Evolutionary conservation across 2,888 invertebrate genomes (phyloP).

Genomic region (Lacanobia oleracea): DNA sequence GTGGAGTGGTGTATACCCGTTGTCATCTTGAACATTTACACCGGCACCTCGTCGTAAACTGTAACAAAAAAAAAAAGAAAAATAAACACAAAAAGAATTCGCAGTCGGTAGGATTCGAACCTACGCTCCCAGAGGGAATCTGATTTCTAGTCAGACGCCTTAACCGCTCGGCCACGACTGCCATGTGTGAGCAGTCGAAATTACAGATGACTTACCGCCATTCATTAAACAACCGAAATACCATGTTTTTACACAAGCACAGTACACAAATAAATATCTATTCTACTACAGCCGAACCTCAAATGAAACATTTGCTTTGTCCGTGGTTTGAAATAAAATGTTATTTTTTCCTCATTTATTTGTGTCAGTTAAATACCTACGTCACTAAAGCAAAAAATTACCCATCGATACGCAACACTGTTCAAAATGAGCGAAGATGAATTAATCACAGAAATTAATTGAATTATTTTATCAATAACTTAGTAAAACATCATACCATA

Average conservation of each 20-base stretch:
- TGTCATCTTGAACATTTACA: constrained; percentile 97
- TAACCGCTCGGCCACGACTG: constrained; percentile 97
- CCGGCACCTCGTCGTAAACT: constrained; percentile 97
- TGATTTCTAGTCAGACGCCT: constrained; percentile 97
- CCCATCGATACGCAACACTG: background rate
- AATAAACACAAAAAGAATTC: constrained; percentile 75
- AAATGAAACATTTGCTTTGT: background rate
- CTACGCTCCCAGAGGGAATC: constrained; percentile 97
- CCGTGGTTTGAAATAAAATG: background rate
- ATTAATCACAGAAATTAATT: background rate
- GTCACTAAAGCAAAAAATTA: constrained; percentile 3
- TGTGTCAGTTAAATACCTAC: background rate
- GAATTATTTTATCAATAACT: constrained; percentile 13
- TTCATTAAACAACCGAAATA: background rate
- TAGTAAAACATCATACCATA: background rate
- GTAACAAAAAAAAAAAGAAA: constrained; percentile 77
- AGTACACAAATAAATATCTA: background rate
- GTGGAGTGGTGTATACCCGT: constrained; percentile 98
- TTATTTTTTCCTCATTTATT: constrained; percentile 11
- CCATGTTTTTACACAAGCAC: constrained; percentile 2
- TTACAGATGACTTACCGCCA: constrained; percentile 41
- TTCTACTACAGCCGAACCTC: background rate
- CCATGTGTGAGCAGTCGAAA: constrained; percentile 70
- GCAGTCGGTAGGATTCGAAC: constrained; percentile 97
- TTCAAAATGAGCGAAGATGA: background rate